phyloP scores from a whole-genome alignment of 2,888 invertebrate genomes.

The Chaetogeoica ovagalla region DNA sequence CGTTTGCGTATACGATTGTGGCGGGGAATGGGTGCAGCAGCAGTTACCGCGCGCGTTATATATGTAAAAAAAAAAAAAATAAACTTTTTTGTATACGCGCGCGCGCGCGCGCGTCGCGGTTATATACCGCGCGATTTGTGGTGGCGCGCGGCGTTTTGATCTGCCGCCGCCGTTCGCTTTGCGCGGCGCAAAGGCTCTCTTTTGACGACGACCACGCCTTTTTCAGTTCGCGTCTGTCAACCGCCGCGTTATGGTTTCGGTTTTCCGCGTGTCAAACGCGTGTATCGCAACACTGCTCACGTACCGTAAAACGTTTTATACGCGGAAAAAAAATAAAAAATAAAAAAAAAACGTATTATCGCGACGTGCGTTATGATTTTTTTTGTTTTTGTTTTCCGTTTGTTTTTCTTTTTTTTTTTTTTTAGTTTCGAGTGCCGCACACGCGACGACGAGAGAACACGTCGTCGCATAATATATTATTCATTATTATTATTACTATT shows the following conservation, averaged over 20 bases:
- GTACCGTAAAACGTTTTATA: no score
- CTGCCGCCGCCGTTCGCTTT: background rate
- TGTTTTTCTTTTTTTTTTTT: conserved; percentile 2
- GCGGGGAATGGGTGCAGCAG: conserved; percentile 25
- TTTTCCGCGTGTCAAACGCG: conserved; percentile 34
- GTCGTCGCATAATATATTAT: background rate
- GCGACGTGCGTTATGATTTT: conserved; percentile 35
- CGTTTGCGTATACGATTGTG: background rate
- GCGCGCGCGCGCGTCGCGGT: no score
- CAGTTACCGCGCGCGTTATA: background rate
- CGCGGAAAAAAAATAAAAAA: no score
- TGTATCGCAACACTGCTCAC: no score
- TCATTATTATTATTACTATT: background rate
- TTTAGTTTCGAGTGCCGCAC: conserved; percentile 20
- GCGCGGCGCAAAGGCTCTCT: conserved; percentile 40
- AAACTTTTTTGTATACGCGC: conserved; percentile 27
- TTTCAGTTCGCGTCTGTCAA: conserved; percentile 51
- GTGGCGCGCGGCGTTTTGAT: background rate
- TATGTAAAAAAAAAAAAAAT: background rate
- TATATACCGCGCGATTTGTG: background rate
- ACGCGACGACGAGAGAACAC: background rate
- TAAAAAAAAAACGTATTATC: conserved; percentile 36
- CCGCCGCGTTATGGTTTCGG: conserved; percentile 45
- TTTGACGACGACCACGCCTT: conserved; percentile 50
- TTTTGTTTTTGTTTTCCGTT: no score